Evolutionary conservation across 2,113 vertebrate species (phyloP).

Genomic region (Oryzias curvinotus): DNA sequence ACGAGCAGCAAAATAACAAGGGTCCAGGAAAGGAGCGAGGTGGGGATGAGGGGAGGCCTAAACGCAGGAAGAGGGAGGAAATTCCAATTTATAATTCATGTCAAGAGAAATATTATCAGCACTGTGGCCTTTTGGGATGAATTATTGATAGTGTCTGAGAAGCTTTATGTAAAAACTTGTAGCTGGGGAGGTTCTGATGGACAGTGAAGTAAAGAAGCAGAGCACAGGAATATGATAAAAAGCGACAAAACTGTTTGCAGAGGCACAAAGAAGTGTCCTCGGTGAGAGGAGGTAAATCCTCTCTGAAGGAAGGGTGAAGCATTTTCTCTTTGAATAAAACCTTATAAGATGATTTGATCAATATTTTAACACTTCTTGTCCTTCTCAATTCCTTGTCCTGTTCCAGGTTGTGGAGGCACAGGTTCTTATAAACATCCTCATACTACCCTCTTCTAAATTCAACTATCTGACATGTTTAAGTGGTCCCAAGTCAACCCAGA

Average conservation of each 20-base stretch:
- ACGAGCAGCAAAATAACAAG: conserved; percentile 70
- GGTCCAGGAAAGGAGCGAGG: conserved; percentile 35
- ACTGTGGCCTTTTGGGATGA: conserved; percentile 75
- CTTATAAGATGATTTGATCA: not conserved
- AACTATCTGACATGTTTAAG: too few species aligned
- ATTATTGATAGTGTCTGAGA: conserved; percentile 78
- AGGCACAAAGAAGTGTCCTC: conserved; percentile 7
- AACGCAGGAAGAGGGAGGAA: conserved; percentile 60
- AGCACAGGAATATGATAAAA: conserved; percentile 15
- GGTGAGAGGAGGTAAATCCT: conserved; percentile 20
- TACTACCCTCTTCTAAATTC: too few species aligned
- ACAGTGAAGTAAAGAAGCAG: conserved; percentile 48
- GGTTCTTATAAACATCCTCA: too few species aligned
- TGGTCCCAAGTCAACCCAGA: too few species aligned
- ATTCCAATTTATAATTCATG: conserved; percentile 80
- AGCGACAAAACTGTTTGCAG: conserved; percentile 30
- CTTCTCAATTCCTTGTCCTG: too few species aligned
- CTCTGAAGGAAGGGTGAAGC: conserved; percentile 7
- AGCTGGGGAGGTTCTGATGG: conserved; percentile 55
- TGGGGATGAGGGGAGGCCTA: conserved; percentile 49
- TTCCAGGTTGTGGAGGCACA: too few species aligned
- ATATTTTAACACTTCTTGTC: too few species aligned
- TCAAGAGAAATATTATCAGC: conserved; percentile 78
- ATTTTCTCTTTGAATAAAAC: conserved; percentile 12
- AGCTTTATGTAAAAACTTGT: conserved; percentile 74